A percentile compares a stretch with the other conserved stretches of the same genome.
Conservation (phyloP, 2,113 vertebrate species). For the Arenaria interpres region DNA sequence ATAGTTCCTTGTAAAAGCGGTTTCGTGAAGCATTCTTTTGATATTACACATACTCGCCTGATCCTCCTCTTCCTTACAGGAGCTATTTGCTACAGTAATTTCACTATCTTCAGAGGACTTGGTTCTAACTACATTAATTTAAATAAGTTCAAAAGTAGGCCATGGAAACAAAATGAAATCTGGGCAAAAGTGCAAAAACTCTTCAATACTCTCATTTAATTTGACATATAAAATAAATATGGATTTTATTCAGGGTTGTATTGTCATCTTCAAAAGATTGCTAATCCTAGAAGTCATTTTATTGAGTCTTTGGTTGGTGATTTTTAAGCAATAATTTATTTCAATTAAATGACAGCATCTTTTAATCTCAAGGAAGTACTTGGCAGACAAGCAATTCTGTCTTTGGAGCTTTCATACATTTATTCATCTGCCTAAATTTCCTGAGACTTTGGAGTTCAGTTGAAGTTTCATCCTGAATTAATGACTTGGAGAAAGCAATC, state of each 20-base stretch:
- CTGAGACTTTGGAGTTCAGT: constrained; percentile 9
- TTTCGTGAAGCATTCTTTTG: not conserved
- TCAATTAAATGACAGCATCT: constrained; percentile 63
- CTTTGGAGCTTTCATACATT: constrained; percentile 42
- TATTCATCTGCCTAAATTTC: constrained; percentile 38
- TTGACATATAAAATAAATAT: constrained; percentile 43
- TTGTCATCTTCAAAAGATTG: constrained; percentile 14
- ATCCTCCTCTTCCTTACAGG: not conserved
- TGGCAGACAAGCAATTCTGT: constrained; percentile 37
- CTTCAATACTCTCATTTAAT: constrained; percentile 9
- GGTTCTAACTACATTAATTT: constrained; percentile 3
- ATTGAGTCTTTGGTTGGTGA: not conserved
- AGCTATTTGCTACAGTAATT: not conserved
- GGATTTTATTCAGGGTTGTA: constrained; percentile 7
- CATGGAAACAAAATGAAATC: constrained; percentile 1
- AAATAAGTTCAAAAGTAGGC: constrained; percentile 40
- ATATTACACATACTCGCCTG: not conserved
- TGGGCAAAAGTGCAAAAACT: constrained; percentile 5
- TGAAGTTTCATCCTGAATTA: constrained; percentile 17
- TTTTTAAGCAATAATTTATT: constrained; percentile 57
- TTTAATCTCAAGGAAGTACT: constrained; percentile 58
- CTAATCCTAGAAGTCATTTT: constrained; percentile 50
- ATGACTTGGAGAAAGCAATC: not conserved
- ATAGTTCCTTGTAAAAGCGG: not conserved
- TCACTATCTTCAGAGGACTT: constrained; percentile 12